Base-by-base conservation (phyloP, 53 echinoderm and acorn worm species). In the Stichopus horrens region DNA sequence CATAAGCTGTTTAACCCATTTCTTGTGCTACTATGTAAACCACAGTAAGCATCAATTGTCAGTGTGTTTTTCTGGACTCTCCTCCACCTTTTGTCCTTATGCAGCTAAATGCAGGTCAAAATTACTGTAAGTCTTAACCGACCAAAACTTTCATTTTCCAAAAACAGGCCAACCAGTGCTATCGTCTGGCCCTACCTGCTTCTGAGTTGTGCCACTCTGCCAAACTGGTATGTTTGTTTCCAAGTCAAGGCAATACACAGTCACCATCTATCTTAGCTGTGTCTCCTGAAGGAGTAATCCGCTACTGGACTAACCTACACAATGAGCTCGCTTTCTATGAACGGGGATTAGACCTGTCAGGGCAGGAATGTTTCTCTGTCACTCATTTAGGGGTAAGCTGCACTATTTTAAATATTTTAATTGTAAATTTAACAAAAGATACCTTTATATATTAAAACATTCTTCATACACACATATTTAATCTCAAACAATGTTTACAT, bases 141-240 rank as follows among this genome's bases (percentile, higher is more conserved):
- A 37, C 77, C 21, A 21, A 18, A 18, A 37, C 37, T 37, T 8
- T 55, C 54, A 8, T 54, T 54, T 54, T 53, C 16, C 83, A 2
- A n/a, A 65, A 11, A 20, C 86, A 97, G 98, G 91, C 93, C 51
- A 94, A 92, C 21, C 86, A 90, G 73, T 97, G 95, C 57, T 96
- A 95, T 23, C 93, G 95, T 65, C 75, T 97, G 18, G 90, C 98
- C 18, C 91, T 97, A 8, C 98, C 98, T 76, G 95, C 98, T 5
- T 95, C 95, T 59, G 98, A 97, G 88, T 90, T 97, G 73, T 95
- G 92, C 76, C 98, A 97, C 90, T 87, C 94, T 67, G 95, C 98
- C 58, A 94, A 95, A 37, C 90, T 97, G 23, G 92, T 93, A 55
- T 91, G 96, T 83, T 91, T 96, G 73, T 92, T 96, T 11, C 93